A percentile compares a stretch with the other conserved stretches of the same genome.
Conservation (phyloP, 1,140 invertebrate species). For the Pseudomyrmex gracilis region DNA sequence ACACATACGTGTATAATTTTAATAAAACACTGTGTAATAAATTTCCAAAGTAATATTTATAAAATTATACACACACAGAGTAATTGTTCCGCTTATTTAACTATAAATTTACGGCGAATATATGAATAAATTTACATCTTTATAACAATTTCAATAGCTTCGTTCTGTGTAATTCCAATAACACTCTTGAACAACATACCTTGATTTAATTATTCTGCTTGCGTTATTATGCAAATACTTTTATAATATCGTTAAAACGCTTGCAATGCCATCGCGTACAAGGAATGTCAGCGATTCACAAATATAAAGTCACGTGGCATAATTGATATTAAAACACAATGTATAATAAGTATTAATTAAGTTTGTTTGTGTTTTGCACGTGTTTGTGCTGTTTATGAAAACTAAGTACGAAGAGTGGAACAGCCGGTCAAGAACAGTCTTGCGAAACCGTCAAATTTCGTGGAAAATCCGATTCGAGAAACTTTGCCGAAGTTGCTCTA, state of each 20-base stretch:
- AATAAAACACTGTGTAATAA: not conserved
- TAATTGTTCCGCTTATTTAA: conserved; percentile 9
- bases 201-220: not conserved
- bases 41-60: not conserved
- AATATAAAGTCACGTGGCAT: not conserved
- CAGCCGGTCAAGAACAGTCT: not conserved
- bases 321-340: not conserved
- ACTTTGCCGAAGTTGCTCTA: conserved; percentile 3
- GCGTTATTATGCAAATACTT: conserved; percentile 17
- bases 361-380: not conserved
- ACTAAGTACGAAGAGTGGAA: not conserved
- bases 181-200: not conserved
- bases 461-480: not conserved
- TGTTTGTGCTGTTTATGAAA: not conserved
- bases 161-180: not conserved
- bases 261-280: not conserved
- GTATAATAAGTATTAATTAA: not conserved
- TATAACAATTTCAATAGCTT: not conserved
- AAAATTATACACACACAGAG: not conserved
- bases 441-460: not conserved
- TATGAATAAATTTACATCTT: conserved; percentile 19
- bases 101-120: conserved; percentile 1
- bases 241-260: not conserved
- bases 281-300: not conserved
- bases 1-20: not conserved